Conservation (phyloP, 2,113 vertebrate species). For the Thermophis baileyi region DNA sequence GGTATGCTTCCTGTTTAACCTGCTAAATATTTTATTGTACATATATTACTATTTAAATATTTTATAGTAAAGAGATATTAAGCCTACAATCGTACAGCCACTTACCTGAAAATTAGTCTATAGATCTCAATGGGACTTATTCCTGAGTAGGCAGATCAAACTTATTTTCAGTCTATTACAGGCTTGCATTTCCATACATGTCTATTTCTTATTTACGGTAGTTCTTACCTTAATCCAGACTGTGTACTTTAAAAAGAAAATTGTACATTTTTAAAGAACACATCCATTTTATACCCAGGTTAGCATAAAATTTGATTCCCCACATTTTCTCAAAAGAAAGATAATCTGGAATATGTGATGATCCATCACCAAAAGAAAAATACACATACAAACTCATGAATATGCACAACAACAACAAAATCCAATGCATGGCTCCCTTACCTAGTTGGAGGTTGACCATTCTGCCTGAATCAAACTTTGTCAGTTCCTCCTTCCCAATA, state of each 20-base stretch:
- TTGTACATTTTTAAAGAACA: not conserved
- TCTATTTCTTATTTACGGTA: not conserved
- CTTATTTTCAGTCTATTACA: not conserved
- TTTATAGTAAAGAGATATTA: not conserved
- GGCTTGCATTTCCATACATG: not conserved
- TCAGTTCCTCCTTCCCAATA: not conserved
- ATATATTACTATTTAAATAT: constrained; percentile 9
- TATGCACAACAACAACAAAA: not conserved
- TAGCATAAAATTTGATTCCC: not conserved
- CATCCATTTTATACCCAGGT: not conserved
- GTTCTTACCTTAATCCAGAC: not conserved
- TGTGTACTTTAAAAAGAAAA: not conserved
- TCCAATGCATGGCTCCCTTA: not conserved
- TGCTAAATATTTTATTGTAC: not conserved
- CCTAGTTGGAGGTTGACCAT: not conserved
- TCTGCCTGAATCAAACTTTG: not conserved
- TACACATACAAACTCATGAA: not conserved
- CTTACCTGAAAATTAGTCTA: not conserved
- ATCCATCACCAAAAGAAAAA: not conserved
- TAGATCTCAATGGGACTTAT: not conserved
- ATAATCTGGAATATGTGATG: not conserved
- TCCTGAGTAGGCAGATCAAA: not conserved
- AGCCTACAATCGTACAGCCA: not conserved
- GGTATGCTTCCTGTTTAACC: not conserved
- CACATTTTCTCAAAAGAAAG: not conserved